Conservation (phyloP, 2,113 vertebrate species). For the Microcebus murinus region DNA sequence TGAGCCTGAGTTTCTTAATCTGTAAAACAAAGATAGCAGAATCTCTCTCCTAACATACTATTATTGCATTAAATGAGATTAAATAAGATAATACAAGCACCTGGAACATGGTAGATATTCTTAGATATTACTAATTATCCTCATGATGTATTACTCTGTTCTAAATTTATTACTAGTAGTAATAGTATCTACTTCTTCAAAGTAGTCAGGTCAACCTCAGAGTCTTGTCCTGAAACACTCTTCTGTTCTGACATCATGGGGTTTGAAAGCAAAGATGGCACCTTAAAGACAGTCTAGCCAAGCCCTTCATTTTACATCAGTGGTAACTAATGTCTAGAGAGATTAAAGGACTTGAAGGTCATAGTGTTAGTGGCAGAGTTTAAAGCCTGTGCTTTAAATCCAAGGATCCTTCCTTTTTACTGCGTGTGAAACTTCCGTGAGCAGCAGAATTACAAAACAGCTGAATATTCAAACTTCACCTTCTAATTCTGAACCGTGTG, state of each 20-base stretch:
- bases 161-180: neutral
- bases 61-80: neutral
- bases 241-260: neutral
- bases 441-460: neutral
- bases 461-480: neutral
- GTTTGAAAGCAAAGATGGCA: neutral
- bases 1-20: neutral
- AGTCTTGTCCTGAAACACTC: neutral
- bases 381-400: neutral
- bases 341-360: neutral
- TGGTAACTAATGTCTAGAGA: neutral
- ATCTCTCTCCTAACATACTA: neutral
- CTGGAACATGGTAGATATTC: neutral
- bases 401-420: neutral
- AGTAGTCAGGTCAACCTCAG: neutral
- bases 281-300: neutral
- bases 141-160: neutral
- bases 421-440: neutral
- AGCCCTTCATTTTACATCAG: neutral
- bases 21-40: neutral
- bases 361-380: neutral
- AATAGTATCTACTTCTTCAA: neutral
- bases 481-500: neutral
- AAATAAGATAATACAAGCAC: neutral
- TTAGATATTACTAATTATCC: neutral